Conservation (phyloP, 2,888 invertebrate genomes). For the Eumacrocentrus americanus region DNA sequence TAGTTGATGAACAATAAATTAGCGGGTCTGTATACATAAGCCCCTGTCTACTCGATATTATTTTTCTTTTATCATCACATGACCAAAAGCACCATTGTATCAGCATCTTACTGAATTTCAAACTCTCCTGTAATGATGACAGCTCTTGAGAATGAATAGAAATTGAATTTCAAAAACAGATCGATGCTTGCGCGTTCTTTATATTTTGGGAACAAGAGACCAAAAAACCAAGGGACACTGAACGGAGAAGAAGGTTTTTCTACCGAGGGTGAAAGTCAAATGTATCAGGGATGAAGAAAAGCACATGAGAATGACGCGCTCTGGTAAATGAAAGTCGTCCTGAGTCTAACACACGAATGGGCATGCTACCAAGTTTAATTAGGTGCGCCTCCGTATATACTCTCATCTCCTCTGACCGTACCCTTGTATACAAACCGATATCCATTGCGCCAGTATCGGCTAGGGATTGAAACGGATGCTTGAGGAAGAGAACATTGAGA, state of each 20-base stretch:
- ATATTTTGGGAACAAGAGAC: not conserved
- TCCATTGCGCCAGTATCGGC: conserved; percentile 42
- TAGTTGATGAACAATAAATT: conserved; percentile 46
- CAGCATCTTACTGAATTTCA: too few species aligned
- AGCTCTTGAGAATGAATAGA: too few species aligned
- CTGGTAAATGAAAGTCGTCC: conserved; percentile 37
- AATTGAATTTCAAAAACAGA: too few species aligned
- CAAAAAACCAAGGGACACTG: not conserved
- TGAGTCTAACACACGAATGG: conserved; percentile 34
- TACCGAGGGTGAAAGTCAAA: not conserved
- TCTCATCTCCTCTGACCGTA: conserved; percentile 11
- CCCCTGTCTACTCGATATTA: too few species aligned
- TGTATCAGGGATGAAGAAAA: too few species aligned
- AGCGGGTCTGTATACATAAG: too few species aligned
- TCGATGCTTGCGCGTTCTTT: too few species aligned
- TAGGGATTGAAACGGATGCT: conserved; percentile 25
- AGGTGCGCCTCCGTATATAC: conserved; percentile 42
- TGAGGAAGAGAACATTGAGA: conserved; percentile 18
- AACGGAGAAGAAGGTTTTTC: not conserved
- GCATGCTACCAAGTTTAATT: conserved; percentile 49
- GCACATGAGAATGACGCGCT: conserved; percentile 11
- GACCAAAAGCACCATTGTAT: too few species aligned
- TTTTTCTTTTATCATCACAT: too few species aligned
- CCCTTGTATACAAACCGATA: conserved; percentile 44
- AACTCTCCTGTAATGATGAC: not conserved